These are phyloP conservation scores for Automeris io DNA, from an alignment of 2,888 invertebrate genomes.

Conservation along the genomic window DNA sequence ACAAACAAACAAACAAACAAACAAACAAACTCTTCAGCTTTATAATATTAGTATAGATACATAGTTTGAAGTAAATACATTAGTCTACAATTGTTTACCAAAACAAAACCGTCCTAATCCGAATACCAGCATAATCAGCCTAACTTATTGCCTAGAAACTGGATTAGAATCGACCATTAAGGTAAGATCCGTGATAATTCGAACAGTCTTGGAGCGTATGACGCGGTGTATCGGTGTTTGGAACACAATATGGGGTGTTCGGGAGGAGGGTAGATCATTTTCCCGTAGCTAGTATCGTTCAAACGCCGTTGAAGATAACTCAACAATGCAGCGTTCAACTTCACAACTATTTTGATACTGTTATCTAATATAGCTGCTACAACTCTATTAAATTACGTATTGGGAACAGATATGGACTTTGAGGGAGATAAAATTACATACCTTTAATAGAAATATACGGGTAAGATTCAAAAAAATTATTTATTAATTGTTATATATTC, in stretches of 20 bases:
- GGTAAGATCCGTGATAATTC: slow-evolving; percentile 29
- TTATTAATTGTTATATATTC: too few species aligned
- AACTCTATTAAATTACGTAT: slow-evolving; percentile 19
- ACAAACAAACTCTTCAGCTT: too few species aligned
- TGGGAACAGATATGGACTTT: slow-evolving; percentile 1
- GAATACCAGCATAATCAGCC: neutral
- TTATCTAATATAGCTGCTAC: slow-evolving; percentile 24
- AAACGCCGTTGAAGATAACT: slow-evolving; percentile 55
- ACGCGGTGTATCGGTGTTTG: slow-evolving; percentile 24
- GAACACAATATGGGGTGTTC: slow-evolving; percentile 23
- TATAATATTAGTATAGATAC: too few species aligned
- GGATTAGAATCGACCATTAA: slow-evolving; percentile 24
- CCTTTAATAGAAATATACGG: too few species aligned
- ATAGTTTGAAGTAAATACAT: too few species aligned
- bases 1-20: too few species aligned
- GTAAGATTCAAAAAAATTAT: too few species aligned
- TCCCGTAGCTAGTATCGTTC: slow-evolving; percentile 40
- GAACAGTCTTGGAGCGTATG: slow-evolving; percentile 21
- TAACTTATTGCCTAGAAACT: slow-evolving; percentile 14
- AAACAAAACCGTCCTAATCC: neutral
- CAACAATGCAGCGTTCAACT: slow-evolving; percentile 54
- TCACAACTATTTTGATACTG: slow-evolving; percentile 53
- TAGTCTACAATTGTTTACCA: neutral
- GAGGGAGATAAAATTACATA: slow-evolving; percentile 1
- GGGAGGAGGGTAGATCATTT: slow-evolving; percentile 34